Evolutionary conservation across 2,888 invertebrate genomes (phyloP).

Genomic region (Brachyopa scutellaris): DNA sequence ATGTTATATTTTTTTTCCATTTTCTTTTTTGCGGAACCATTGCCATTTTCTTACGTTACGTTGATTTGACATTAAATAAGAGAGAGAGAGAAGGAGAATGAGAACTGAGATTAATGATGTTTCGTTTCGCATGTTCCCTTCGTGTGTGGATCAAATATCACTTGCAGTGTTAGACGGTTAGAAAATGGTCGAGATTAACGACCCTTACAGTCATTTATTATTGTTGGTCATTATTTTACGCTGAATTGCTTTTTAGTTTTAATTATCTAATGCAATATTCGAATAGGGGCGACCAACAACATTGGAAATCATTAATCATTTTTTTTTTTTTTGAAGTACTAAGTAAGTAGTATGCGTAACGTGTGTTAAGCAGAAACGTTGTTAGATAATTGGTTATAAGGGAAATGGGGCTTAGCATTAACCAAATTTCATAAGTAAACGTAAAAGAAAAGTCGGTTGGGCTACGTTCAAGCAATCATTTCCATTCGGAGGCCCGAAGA

Average conservation of each 20-base stretch:
- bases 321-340: too few relatives aligned
- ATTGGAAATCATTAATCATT: constrained; percentile 17
- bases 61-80: constrained; percentile 69
- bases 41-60: constrained; percentile 50
- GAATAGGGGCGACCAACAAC: not conserved
- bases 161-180: constrained; percentile 18
- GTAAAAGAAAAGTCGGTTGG: too few relatives aligned
- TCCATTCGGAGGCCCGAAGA: too few relatives aligned
- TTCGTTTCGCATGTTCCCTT: constrained; percentile 23
- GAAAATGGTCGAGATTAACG: constrained; percentile 53
- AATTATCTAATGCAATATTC: constrained; percentile 52
- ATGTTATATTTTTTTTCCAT: too few relatives aligned
- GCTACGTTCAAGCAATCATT: too few relatives aligned
- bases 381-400: not conserved
- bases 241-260: constrained; percentile 54
- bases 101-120: constrained; percentile 66
- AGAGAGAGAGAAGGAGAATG: constrained; percentile 46
- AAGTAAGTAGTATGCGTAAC: too few relatives aligned
- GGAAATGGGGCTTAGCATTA: not conserved
- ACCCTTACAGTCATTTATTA: constrained; percentile 59
- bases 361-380: not conserved
- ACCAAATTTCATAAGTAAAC: too few relatives aligned
- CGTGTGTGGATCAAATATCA: constrained; percentile 58
- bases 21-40: too few relatives aligned
- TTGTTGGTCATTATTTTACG: constrained; percentile 51